These are phyloP conservation scores for Beris chalybata DNA, from an alignment of 2,888 invertebrate genomes.

Conservation along the genomic window DNA sequence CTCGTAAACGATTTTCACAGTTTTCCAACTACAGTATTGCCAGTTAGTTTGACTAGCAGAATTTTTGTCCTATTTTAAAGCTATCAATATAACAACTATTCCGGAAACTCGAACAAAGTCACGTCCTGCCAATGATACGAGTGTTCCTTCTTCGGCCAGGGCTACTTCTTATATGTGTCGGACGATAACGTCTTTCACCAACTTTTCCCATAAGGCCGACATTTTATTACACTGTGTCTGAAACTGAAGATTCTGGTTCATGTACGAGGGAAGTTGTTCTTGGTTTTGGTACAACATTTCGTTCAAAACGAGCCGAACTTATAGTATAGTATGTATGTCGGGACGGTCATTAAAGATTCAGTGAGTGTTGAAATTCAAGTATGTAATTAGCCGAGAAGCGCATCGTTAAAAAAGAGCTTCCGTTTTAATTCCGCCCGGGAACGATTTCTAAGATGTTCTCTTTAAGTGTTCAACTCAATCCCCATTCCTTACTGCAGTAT, in stretches of 20 bases:
- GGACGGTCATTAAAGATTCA: constrained; percentile 25
- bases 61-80: too few species aligned
- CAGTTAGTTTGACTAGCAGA: too few species aligned
- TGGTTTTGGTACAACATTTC: neutral
- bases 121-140: constrained; percentile 26
- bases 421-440: neutral
- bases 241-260: constrained; percentile 1
- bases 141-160: neutral
- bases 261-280: neutral
- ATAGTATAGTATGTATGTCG: constrained; percentile 23
- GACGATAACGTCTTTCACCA: constrained; percentile 4
- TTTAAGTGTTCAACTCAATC: too few species aligned
- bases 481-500: too few species aligned
- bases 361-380: constrained; percentile 24
- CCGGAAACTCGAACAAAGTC: constrained; percentile 19
- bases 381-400: constrained; percentile 26
- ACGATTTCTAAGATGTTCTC: neutral
- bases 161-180: constrained; percentile 3
- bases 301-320: constrained; percentile 16
- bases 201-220: constrained; percentile 28
- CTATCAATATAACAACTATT: too few species aligned
- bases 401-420: neutral
- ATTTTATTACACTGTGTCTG: constrained; percentile 24
- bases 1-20: too few species aligned
- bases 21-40: too few species aligned